phyloP scores from a whole-genome alignment of 2,113 vertebrate genomes.

The Hippocampus comes region DNA sequence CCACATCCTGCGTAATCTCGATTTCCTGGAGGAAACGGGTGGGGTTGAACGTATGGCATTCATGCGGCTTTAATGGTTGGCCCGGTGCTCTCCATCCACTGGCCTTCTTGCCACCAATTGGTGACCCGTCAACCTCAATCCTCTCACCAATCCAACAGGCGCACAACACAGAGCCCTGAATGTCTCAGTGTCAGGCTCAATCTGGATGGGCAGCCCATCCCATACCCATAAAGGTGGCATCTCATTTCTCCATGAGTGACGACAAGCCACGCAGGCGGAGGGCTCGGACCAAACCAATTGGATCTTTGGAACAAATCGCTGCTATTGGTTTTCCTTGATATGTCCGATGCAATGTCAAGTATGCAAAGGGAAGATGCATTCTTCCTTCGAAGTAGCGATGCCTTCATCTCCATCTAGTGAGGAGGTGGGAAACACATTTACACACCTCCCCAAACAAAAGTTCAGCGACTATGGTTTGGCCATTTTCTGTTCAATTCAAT shows the following conservation, averaged over 20 bases:
- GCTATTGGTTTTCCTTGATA: slow-evolving; percentile 24
- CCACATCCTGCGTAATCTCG: slow-evolving; percentile 56
- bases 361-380: slow-evolving; percentile 38
- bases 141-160: slow-evolving; percentile 72
- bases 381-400: slow-evolving; percentile 59
- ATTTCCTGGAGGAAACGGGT: slow-evolving; percentile 64
- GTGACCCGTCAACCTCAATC: slow-evolving; percentile 75
- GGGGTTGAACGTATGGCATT: slow-evolving; percentile 64
- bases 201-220: slow-evolving; percentile 64
- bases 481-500: slow-evolving; percentile 54
- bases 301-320: slow-evolving; percentile 32
- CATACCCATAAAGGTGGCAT: slow-evolving; percentile 69
- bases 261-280: slow-evolving; percentile 26
- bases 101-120: slow-evolving; percentile 71
- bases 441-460: slow-evolving; percentile 52
- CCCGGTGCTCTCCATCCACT: slow-evolving; percentile 62
- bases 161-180: slow-evolving; percentile 57
- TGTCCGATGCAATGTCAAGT: slow-evolving; percentile 31
- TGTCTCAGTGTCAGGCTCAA: slow-evolving; percentile 68
- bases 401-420: slow-evolving; percentile 34
- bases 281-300: slow-evolving; percentile 33
- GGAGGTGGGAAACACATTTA: slow-evolving; percentile 62
- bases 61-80: slow-evolving; percentile 68
- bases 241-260: slow-evolving; percentile 62
- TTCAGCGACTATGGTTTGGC: slow-evolving; percentile 34